phyloP scores from a whole-genome alignment of 2,888 invertebrate genomes.

The Oeneis ivallda region DNA sequence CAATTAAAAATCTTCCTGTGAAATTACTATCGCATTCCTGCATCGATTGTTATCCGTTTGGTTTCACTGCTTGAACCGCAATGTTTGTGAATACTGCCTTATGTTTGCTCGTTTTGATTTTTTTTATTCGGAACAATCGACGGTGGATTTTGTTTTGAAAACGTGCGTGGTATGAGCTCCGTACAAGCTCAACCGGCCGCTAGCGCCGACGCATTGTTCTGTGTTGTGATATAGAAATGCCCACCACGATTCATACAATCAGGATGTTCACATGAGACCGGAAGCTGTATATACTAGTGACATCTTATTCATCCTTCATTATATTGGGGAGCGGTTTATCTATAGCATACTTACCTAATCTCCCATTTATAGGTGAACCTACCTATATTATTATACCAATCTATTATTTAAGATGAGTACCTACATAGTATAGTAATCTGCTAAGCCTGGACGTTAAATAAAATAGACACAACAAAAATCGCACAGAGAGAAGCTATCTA shows the following conservation, averaged over 20 bases:
- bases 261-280: conserved; percentile 65
- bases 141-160: conserved; percentile 72
- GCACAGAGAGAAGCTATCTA: no score
- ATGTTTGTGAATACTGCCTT: conserved; percentile 70
- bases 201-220: conserved; percentile 66
- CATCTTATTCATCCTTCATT: conserved; percentile 49
- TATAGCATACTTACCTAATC: neutral
- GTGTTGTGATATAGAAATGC: conserved; percentile 59
- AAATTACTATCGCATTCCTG: conserved; percentile 51
- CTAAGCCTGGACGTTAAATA: no score
- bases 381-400: no score
- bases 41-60: conserved; percentile 40
- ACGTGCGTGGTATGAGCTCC: conserved; percentile 56
- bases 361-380: neutral
- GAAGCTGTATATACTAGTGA: conserved; percentile 47
- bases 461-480: no score
- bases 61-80: conserved; percentile 41
- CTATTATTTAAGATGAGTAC: no score
- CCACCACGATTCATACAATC: conserved; percentile 55
- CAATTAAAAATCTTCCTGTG: conserved; percentile 46
- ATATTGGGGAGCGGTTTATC: conserved; percentile 32
- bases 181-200: conserved; percentile 52
- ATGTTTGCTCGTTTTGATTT: conserved; percentile 75
- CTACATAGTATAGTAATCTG: no score
- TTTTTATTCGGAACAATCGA: conserved; percentile 75